Base-by-base conservation (phyloP, 1,140 invertebrate genomes). In the Dreissena polymorpha region DNA sequence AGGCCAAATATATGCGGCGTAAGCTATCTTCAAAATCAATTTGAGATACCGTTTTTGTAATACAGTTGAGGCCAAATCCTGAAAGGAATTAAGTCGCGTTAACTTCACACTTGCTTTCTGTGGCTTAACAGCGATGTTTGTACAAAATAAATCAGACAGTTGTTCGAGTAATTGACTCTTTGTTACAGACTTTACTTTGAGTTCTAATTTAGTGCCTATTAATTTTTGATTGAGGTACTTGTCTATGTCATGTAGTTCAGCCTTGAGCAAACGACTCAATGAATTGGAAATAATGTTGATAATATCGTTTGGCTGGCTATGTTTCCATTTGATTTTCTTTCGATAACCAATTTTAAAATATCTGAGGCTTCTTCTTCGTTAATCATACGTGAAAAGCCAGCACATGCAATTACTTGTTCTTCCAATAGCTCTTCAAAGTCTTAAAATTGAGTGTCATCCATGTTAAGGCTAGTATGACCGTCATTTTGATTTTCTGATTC, bases 371-470 rank as follows among this genome's bases (percentile, higher is more conserved):
- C 23, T 69, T 29, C 18, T 67, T 67, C 23, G 16, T 23, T 23
- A 14, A 12, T 14, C 23, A 12, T n/a, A n/a, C 23, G 64, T 23
- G 5, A 16, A 13, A 7, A 16, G 39, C 67, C 25, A 29, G 10
- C n/a, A n/a, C n/a, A 12, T 13, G 12, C 39, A 29, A 23, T 23
- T 67, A 10, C 21, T 67, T 25, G 21, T 13, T 69, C 67, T 29
- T 69, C 23, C 29, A 69, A 29, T 18, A 69, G 29, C 18, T 69
- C 67, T 69, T 69, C 67, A 39, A 69, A 69, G 23, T 69, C 67
- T 21, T 69, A 69, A 21, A 18, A 69, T 21, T 27, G 10, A 10
- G 67, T 69, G 10, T 39, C 25, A 69, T 69, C 23, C 23, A 67
- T 12, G 23, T 67, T 23, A n/a, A n/a, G n/a, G n/a, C n/a, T n/a